Evolutionary conservation across 2,797 vertebrate genomes (phyloP), one percentile per base, ranked within the genome.

Genomic region (Mareca penelope): DNA sequence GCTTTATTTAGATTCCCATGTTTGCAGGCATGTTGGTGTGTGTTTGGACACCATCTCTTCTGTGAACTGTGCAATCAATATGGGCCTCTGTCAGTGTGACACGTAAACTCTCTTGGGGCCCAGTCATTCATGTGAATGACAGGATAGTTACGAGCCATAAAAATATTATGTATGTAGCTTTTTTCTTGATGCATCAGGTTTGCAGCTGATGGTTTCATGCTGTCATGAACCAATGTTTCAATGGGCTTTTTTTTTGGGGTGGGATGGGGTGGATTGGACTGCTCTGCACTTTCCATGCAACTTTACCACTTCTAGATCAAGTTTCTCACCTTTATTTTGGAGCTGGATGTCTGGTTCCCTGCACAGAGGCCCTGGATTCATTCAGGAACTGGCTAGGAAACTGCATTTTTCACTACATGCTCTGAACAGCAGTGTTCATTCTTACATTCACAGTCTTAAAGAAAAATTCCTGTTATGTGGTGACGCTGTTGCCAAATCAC

Each of bases 111-210:
- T 33, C 37, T 2, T 1, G 11, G 31, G 78, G 40, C 40, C 73
- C 15, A 1, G 23, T 48, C 29, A 1, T 52, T 52, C 50, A 0
- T 19, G 29, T 4, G 61, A 35, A 26, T 3, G 39, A 10, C 10
- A 17, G 52, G 65, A 61, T 40, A 26, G 31, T 85, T 56, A 67
- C 7, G 76, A 96, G 95, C 96, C 96, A 92, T 94, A 92, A 78
- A 70, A 55, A n/a, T 19, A 15, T 57, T 26, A 5, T 12, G 55
- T 48, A 5, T 26, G 80, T 59, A 65, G 80, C 94, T 92, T 81
- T 78, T 63, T 78, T 52, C 71, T 59, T 10, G 8, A 9, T 11
- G 33, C 68, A n/a, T 65, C 89, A 0, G 1, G 69, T 37, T 9
- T 12, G 87, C 91, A 89, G 80, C 91, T 11, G 56, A 1, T 52